Evolutionary conservation across 2,888 invertebrate species (phyloP).

Genomic region (Laspeyria flexula): DNA sequence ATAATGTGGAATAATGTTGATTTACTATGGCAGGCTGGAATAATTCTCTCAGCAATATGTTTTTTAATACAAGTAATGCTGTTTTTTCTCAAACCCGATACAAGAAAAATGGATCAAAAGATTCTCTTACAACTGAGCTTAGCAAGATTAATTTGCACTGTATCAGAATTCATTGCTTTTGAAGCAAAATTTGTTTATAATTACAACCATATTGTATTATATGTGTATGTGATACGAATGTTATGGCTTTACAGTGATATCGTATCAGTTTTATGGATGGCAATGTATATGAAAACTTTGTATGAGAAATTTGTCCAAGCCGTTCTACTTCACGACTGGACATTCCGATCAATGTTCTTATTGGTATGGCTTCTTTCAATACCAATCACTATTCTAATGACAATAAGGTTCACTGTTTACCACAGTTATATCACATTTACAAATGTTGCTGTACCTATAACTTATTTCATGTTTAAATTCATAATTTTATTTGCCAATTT

Average conservation of each 20-base stretch:
- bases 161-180: background rate
- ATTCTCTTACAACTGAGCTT: background rate
- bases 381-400: background rate
- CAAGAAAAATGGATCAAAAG: background rate
- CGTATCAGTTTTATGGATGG: background rate
- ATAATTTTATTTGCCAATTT: background rate
- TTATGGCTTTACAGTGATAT: background rate
- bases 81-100: background rate
- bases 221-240: background rate
- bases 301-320: background rate
- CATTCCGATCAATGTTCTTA: background rate
- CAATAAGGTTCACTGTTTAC: background rate
- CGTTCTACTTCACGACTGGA: background rate
- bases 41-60: background rate
- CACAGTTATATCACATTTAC: background rate
- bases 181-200: no score
- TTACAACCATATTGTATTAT: background rate
- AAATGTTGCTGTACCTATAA: no score
- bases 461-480: background rate
- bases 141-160: background rate
- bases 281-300: background rate
- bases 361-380: background rate
- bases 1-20: no score
- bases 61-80: background rate
- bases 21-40: background rate